Evolutionary conservation across 2,797 vertebrate species (phyloP).

Genomic region (Pseudomugil tenellus): DNA sequence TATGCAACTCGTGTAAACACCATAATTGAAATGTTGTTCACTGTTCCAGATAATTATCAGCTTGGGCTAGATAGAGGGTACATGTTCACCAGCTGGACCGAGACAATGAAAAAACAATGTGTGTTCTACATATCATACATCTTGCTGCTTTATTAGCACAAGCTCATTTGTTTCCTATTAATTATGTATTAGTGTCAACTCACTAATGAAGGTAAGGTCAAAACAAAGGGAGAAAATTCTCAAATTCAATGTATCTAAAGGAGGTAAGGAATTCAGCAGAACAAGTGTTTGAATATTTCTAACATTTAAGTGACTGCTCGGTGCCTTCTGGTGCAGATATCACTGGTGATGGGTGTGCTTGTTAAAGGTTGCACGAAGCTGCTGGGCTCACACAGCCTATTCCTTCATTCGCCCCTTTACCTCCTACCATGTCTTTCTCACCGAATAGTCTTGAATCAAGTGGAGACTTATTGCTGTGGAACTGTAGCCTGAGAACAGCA

Average conservation of each 20-base stretch:
- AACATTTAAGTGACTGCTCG: slow-evolving; percentile 14
- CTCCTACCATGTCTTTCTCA: slow-evolving; percentile 16
- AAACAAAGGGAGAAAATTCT: slow-evolving; percentile 26
- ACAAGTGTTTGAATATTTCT: slow-evolving; percentile 39
- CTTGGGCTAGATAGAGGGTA: slow-evolving; percentile 12
- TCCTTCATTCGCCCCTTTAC: slow-evolving; percentile 12
- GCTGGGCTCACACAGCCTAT: slow-evolving; percentile 28
- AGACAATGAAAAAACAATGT: slow-evolving; percentile 10
- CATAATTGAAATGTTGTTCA: background rate
- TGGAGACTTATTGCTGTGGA: slow-evolving; percentile 45
- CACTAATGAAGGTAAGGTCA: slow-evolving; percentile 73
- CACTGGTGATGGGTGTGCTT: slow-evolving; percentile 30
- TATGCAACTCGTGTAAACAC: background rate
- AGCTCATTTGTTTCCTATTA: slow-evolving; percentile 76
- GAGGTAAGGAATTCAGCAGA: slow-evolving; percentile 23
- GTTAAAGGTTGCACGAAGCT: slow-evolving; percentile 54
- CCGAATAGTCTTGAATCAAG: slow-evolving; percentile 25
- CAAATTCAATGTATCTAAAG: slow-evolving; percentile 30
- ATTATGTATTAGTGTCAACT: slow-evolving; percentile 75
- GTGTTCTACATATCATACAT: slow-evolving; percentile 33
- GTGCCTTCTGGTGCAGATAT: slow-evolving; percentile 19
- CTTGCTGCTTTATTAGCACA: slow-evolving; percentile 60
- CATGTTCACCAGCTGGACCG: slow-evolving; percentile 9
- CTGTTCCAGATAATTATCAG: slow-evolving; percentile 14
- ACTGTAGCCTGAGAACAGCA: slow-evolving; percentile 58